Base-by-base conservation (phyloP, 2,888 invertebrate genomes). In the Heliconius aoede region DNA sequence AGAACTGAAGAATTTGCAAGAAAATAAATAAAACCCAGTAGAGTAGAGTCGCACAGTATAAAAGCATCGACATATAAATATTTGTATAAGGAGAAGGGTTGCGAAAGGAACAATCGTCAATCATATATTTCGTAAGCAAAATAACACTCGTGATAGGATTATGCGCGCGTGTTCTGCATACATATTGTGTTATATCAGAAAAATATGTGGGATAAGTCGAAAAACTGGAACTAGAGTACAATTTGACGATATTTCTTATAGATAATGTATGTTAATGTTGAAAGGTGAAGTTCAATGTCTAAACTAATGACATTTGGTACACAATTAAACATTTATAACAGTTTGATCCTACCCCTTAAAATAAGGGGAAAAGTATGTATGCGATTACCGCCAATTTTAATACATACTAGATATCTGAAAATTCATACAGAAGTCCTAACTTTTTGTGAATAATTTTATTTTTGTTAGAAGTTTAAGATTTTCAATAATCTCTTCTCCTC, bases 21-120 rank as follows among this genome's bases (percentile, higher is more conserved):
- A 55, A 13, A 4, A 58, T 13, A 24, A 13, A 24, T n/a, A 58
- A 58, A 24, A 58, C 9, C 0, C 9, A 13, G 21, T 5, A n/a
- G n/a, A n/a, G n/a, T n/a, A n/a, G 3, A 30, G 13, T 71, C 78
- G 76, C 61, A 75, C 21, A n/a, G 24, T 75, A 36, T 77, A 77
- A 79, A 58, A 26, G n/a, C 9, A 26, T 15, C 26, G 28, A 60
- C 73, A 46, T 8, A 28, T 69, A 79, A 79, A 79, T 78, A 78
- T 76, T 80, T 77, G 77, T 71, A n/a, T 76, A 58, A 40, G 32
- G 18, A 51, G 67, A 62, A 75, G 78, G 79, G 76, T 78, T 80
- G 73, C 77, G 58, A 60, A 74, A 76, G 73, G 78, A 79, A 79
- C 74, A 78, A 74, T 80, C 79, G 77, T 79, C 78, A 74, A 79